A percentile compares a stretch with the other conserved stretches of the same genome.
These are phyloP conservation scores for Miichthys miiuy DNA, from an alignment of 2,797 vertebrate species.

Conservation along the genomic window DNA sequence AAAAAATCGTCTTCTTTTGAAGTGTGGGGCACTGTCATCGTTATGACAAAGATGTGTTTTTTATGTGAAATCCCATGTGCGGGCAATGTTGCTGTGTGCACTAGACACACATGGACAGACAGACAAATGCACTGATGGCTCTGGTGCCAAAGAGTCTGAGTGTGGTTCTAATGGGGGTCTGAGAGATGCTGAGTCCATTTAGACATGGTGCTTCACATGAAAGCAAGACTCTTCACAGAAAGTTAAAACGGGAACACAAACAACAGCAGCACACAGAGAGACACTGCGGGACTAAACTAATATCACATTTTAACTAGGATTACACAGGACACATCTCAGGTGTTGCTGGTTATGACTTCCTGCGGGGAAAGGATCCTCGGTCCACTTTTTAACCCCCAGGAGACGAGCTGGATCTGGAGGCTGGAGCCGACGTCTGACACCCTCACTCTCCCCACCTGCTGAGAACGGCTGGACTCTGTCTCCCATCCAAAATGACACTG, in stretches of 20 bases:
- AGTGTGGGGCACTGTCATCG: neutral
- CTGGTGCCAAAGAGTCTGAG: conserved; percentile 75
- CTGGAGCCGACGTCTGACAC: conserved; percentile 50
- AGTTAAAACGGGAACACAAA: conserved; percentile 44
- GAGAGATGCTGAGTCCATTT: conserved; percentile 53
- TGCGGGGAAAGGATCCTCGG: conserved; percentile 26
- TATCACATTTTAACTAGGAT: conserved; percentile 46
- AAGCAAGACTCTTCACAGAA: conserved; percentile 45
- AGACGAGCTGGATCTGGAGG: conserved; percentile 47
- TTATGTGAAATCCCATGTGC: conserved; percentile 6
- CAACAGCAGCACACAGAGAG: conserved; percentile 38
- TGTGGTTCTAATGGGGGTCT: conserved; percentile 33
- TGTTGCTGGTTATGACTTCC: conserved; percentile 55
- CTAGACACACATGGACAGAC: conserved; percentile 13
- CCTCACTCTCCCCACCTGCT: conserved; percentile 54
- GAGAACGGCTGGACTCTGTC: conserved; percentile 51
- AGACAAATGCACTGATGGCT: conserved; percentile 45
- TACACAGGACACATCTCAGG: conserved; percentile 53
- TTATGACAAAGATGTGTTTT: conserved; percentile 12
- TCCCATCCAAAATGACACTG: conserved; percentile 28
- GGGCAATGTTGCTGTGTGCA: conserved; percentile 15
- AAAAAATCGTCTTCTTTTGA: neutral
- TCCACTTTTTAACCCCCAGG: conserved; percentile 7
- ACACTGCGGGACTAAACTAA: conserved; percentile 42
- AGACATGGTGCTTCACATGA: conserved; percentile 56